phyloP scores from a whole-genome alignment of 2,113 vertebrate genomes.

The Excalfactoria chinensis region DNA sequence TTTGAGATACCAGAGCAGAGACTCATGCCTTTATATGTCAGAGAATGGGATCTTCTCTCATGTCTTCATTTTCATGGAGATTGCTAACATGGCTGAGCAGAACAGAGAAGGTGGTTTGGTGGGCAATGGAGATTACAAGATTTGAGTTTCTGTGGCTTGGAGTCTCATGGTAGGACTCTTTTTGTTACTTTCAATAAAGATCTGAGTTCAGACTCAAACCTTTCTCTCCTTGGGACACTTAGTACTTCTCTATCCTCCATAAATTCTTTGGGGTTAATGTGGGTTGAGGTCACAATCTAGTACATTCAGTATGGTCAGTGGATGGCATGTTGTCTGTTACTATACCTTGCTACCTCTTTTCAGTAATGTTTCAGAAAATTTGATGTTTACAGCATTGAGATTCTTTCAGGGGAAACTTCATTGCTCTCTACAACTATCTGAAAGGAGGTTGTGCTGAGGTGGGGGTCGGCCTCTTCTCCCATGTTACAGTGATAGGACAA shows the following conservation, averaged over 20 bases:
- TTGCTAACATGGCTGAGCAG: background rate
- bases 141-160: background rate
- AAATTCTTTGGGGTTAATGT: background rate
- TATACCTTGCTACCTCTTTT: background rate
- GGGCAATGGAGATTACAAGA: background rate
- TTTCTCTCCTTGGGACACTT: background rate
- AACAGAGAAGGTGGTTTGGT: background rate
- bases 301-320: background rate
- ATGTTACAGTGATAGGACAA: too few species aligned
- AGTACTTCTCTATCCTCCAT: background rate
- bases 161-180: background rate
- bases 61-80: background rate
- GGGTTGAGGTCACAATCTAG: background rate
- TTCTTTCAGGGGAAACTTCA: background rate
- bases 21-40: background rate
- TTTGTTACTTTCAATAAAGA: background rate
- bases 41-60: background rate
- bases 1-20: background rate
- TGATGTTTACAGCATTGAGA: background rate
- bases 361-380: constrained; percentile 29
- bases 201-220: background rate
- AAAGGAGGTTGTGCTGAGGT: too few species aligned
- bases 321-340: background rate
- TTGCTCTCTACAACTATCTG: too few species aligned
- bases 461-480: too few species aligned